Evolutionary conservation across 92 coral and sea anemone species (phyloP).

Genomic region (Heteractis magnifica): DNA sequence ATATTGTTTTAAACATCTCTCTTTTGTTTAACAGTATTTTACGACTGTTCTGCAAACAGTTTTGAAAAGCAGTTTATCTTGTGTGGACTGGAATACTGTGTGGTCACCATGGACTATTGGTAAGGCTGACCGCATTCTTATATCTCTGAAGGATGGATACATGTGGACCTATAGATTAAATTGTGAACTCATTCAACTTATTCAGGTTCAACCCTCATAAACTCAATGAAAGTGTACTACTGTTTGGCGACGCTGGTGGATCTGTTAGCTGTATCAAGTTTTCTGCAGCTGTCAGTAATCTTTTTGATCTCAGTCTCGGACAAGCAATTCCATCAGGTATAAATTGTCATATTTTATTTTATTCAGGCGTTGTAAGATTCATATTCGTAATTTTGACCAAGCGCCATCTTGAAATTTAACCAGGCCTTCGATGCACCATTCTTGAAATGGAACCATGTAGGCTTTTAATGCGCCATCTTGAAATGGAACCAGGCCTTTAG

Average conservation of each 20-base stretch:
- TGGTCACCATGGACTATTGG: slow-evolving; percentile 96
- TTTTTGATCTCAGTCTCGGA: slow-evolving; percentile 78
- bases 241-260: slow-evolving; percentile 92
- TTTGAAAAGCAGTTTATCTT: slow-evolving; percentile 90
- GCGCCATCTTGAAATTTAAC: too few relatives aligned
- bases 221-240: slow-evolving; percentile 73
- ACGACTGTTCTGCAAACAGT: slow-evolving; percentile 97
- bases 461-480: too few relatives aligned
- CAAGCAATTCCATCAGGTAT: slow-evolving; percentile 80
- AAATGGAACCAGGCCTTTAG: too few relatives aligned
- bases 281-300: slow-evolving; percentile 57
- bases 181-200: background rate
- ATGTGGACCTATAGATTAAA: background rate
- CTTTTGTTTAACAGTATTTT: slow-evolving; percentile 60
- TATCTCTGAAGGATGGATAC: background rate
- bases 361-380: too few relatives aligned
- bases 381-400: too few relatives aligned
- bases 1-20: background rate
- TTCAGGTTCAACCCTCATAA: slow-evolving; percentile 79
- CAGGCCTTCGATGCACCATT: too few relatives aligned
- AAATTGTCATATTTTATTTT: background rate
- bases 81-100: slow-evolving; percentile 85
- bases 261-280: slow-evolving; percentile 75
- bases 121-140: slow-evolving; percentile 29
- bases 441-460: too few relatives aligned